A percentile compares a stretch with the other conserved stretches of the same genome.
Evolutionary conservation across 2,888 invertebrate species (phyloP).

Genomic region (Prosapia bicincta): DNA sequence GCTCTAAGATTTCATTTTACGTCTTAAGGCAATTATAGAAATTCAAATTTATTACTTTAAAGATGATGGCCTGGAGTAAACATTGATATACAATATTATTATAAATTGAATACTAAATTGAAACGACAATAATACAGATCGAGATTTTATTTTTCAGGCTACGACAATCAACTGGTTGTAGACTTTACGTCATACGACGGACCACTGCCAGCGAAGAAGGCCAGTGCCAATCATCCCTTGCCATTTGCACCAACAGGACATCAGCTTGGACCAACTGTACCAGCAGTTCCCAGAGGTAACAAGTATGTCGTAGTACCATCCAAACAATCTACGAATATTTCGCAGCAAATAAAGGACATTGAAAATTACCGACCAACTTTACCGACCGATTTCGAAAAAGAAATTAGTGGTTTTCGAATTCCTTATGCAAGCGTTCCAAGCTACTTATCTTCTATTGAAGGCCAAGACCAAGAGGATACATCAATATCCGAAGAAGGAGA

Average conservation of each 20-base stretch:
- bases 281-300: neutral
- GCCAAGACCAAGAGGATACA: neutral
- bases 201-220: neutral
- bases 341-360: neutral
- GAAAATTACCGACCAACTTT: neutral
- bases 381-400: neutral
- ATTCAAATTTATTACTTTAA: too few species aligned
- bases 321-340: neutral
- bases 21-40: too few species aligned
- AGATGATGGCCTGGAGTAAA: too few species aligned
- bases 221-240: neutral
- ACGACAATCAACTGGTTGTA: neutral
- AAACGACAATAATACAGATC: too few species aligned
- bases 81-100: too few species aligned
- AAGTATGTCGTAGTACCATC: neutral
- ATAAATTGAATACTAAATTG: too few species aligned
- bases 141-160: neutral
- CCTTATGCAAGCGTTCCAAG: neutral
- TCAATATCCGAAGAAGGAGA: neutral
- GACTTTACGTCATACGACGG: neutral
- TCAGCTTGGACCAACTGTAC: neutral
- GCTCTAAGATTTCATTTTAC: too few species aligned
- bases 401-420: neutral
- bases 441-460: neutral
- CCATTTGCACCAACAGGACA: neutral